Percentiles rank a stretch among this genome's conserved stretches.
Conservation (phyloP, 2,797 vertebrate species). For the Rhinichthys osculus region DNA sequence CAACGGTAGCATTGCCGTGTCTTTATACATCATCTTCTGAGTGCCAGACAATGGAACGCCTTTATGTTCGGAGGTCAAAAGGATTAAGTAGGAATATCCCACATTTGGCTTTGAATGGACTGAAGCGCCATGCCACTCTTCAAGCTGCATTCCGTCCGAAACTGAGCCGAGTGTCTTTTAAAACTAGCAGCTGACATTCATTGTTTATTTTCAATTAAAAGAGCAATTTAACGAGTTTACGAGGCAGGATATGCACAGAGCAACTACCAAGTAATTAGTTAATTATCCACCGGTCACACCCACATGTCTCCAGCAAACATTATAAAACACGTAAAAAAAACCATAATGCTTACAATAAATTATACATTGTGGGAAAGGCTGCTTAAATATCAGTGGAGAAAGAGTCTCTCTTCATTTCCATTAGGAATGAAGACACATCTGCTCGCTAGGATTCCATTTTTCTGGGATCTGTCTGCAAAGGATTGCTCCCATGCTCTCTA, state of each 20-base stretch:
- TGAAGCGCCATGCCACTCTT: background rate
- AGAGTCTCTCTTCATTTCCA: background rate
- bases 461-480: background rate
- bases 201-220: constrained; percentile 27
- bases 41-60: background rate
- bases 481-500: background rate
- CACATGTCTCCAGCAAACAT: background rate
- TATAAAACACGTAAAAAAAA: background rate
- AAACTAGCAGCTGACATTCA: constrained; percentile 1
- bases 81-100: background rate
- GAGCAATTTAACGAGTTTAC: constrained; percentile 26
- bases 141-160: background rate
- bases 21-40: background rate
- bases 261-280: constrained; percentile 21
- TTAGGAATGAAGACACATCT: background rate
- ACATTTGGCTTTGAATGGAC: background rate
- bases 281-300: constrained; percentile 19
- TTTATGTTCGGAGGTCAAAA: background rate
- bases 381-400: constrained; percentile 1
- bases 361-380: background rate
- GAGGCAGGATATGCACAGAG: constrained; percentile 2
- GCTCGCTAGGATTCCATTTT: background rate
- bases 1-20: background rate
- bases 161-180: background rate
- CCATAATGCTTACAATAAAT: background rate